These are phyloP conservation scores for Martes martes DNA, from an alignment of 2,113 vertebrate genomes.

Conservation along the genomic window DNA sequence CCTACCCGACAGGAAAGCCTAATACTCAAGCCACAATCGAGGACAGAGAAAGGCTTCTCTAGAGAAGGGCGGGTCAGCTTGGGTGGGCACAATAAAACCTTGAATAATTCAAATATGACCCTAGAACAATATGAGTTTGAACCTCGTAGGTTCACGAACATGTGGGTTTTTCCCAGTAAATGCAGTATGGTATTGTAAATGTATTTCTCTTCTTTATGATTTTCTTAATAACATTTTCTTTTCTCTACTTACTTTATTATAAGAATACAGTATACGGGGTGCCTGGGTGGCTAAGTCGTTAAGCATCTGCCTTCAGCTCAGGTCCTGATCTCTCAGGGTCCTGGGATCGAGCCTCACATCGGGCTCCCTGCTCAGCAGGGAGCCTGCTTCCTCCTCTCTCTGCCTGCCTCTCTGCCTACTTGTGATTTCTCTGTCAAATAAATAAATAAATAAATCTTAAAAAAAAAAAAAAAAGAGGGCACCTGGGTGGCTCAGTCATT, in stretches of 20 bases:
- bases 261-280: not conserved
- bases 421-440: too few relatives aligned
- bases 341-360: too few relatives aligned
- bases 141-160: not conserved
- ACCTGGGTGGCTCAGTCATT: too few relatives aligned
- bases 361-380: too few relatives aligned
- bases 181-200: not conserved
- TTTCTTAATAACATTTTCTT: not conserved
- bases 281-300: too few relatives aligned
- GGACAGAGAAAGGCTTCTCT: not conserved
- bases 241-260: not conserved
- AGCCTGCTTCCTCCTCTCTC: too few relatives aligned
- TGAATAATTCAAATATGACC: not conserved
- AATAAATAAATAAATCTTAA: too few relatives aligned
- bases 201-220: not conserved
- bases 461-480: too few relatives aligned
- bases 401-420: too few relatives aligned
- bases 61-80: not conserved
- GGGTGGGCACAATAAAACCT: not conserved
- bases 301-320: too few relatives aligned
- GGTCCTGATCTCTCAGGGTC: too few relatives aligned
- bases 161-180: not conserved
- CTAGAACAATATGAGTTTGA: not conserved
- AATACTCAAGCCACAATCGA: rapidly evolving
- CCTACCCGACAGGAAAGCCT: not conserved